Evolutionary conservation across 2,113 vertebrate genomes (phyloP).

Genomic region (Dipodomys ordii): DNA sequence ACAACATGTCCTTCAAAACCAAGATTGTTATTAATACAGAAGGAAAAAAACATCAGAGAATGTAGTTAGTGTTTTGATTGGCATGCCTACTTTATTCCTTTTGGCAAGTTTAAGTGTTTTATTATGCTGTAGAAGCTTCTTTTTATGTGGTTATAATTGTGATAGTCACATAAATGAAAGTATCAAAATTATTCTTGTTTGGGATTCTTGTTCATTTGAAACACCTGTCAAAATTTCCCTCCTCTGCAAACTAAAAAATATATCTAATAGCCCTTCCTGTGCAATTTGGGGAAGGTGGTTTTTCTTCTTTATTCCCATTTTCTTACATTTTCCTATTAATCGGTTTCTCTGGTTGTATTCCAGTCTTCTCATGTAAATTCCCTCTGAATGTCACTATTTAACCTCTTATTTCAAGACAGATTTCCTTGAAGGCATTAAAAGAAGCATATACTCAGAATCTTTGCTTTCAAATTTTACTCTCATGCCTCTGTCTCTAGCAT

Average conservation of each 20-base stretch:
- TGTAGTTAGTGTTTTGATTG: slow-evolving; percentile 13
- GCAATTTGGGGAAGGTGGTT: slow-evolving; percentile 26
- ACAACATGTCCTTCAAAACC: background rate
- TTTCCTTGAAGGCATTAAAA: background rate
- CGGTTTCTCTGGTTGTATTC: background rate
- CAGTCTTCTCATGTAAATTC: background rate
- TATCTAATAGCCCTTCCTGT: background rate
- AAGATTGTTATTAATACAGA: background rate
- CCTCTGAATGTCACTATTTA: background rate
- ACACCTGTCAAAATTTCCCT: slow-evolving; percentile 64
- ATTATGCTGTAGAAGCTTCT: slow-evolving; percentile 57
- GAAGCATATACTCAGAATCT: background rate
- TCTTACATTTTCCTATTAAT: background rate
- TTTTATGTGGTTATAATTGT: slow-evolving; percentile 67
- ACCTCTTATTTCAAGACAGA: background rate
- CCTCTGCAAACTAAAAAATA: slow-evolving; percentile 56
- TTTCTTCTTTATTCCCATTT: background rate
- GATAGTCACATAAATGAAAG: slow-evolving; percentile 64
- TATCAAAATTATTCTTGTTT: slow-evolving; percentile 69
- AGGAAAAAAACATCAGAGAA: background rate
- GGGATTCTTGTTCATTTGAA: slow-evolving; percentile 57
- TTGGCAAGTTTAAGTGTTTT: slow-evolving; percentile 65
- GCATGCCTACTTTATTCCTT: slow-evolving; percentile 21
- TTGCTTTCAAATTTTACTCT: background rate
- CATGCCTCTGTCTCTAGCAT: background rate